Base-by-base conservation (phyloP, 30 jellyfish, hydroid and myxozoan species). In the Hydra vulgaris region DNA sequence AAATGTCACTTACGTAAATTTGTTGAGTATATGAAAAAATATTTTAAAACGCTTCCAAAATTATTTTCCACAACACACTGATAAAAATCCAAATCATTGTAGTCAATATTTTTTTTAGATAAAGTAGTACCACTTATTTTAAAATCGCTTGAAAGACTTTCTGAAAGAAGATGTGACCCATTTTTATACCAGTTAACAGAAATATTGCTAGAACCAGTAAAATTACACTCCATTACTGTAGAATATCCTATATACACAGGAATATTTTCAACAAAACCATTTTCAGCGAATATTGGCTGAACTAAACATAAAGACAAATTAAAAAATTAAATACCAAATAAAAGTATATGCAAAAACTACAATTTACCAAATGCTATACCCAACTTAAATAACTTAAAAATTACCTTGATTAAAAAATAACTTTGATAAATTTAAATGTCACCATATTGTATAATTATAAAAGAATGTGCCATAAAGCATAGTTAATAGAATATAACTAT, bases 171-270 rank as follows among this genome's bases (percentile, higher is more conserved):
- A 16, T 15, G 26, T 7, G 27, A n/a, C 15, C 75, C 75, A 68
- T 68, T 68, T 23, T 68, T 68, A 68, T 3, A 68, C 75, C 75
- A 68, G 15, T 7, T 3, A 4, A 68, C 27, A 3, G 25, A 3
- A 3, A 16, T 8, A 20, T n/a, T 68, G 8, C 15, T 7, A n/a
- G 4, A 68, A 68, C 75, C 75, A n/a, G 75, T 3, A 8, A 16
- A 68, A 1, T 68, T 20, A 68, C 75, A 68, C 75, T 68, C 15
- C 75, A 68, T n/a, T 1, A 68, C 75, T 8, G 15, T 15, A 68
- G 75, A 20, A 68, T 68, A 68, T 68, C 75, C 75, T n/a, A 68
- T 68, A 3, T 3, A 68, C 75, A 68, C 75, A 68, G 75, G 75
- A 68, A 68, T 16, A 68, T 68, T 15, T 16, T 68, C 75, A 68